These are phyloP conservation scores for Dromococcyx pavoninus DNA, from an alignment of 2,797 vertebrate species.

Conservation along the genomic window DNA sequence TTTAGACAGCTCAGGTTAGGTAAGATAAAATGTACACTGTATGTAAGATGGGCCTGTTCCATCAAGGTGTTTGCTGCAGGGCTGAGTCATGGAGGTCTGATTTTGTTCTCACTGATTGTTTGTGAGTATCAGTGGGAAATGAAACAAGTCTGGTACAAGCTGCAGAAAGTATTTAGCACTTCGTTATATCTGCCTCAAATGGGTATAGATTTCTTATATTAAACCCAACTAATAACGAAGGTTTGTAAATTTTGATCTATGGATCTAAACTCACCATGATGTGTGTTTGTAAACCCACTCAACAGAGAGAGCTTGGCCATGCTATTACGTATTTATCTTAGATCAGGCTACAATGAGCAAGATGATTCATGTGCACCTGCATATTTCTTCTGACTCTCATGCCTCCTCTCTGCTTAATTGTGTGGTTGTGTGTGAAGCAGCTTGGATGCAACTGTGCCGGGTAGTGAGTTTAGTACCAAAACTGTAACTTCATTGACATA, in stretches of 20 bases:
- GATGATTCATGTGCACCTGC: neutral
- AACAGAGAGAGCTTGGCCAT: neutral
- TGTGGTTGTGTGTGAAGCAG: neutral
- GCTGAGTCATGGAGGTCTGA: neutral
- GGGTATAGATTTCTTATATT: neutral
- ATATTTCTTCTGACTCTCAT: neutral
- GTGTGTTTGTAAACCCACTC: neutral
- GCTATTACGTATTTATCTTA: neutral
- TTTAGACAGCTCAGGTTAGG: neutral
- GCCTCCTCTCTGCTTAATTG: neutral
- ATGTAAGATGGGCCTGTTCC: neutral
- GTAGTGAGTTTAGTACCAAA: neutral
- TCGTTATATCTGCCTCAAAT: neutral
- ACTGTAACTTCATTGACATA: neutral
- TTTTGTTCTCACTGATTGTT: neutral
- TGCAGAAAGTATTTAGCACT: neutral
- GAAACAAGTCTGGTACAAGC: neutral
- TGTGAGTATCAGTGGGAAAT: neutral
- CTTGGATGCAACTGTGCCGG: neutral
- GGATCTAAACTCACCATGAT: neutral
- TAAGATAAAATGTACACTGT: neutral
- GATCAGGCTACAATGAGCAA: neutral
- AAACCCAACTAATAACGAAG: neutral
- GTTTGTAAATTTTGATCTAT: neutral
- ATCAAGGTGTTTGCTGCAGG: rapidly evolving